phyloP scores from a whole-genome alignment of 2,113 vertebrate genomes.

The Cephalopterus ornatus region DNA sequence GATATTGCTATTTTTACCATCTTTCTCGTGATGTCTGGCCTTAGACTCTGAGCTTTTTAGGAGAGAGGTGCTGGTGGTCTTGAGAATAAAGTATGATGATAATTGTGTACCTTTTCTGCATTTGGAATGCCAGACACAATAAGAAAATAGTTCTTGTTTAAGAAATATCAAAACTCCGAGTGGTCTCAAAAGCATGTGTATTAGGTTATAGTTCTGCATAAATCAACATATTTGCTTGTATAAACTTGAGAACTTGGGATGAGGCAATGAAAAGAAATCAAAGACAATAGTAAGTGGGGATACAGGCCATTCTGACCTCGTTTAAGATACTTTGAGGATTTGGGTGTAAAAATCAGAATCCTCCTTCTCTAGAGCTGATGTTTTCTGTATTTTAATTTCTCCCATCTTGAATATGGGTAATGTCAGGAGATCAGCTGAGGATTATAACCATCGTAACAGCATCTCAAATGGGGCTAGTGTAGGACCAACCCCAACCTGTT shows the following conservation, averaged over 20 bases:
- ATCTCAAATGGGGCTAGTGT: not conserved
- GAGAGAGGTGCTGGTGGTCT: not conserved
- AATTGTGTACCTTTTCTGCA: not conserved
- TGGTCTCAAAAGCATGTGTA: not conserved
- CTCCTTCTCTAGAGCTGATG: not conserved
- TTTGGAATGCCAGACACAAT: fast-evolving
- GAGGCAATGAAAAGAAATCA: not conserved
- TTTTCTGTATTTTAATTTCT: not conserved
- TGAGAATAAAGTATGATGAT: not conserved
- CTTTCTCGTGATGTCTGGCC: not conserved
- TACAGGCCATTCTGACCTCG: not conserved
- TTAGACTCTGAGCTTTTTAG: not conserved
- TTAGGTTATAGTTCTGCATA: not conserved
- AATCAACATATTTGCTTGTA: not conserved
- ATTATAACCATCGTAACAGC: not conserved
- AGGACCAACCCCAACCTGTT: not conserved
- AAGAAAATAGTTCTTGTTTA: not conserved
- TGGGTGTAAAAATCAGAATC: not conserved
- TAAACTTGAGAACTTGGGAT: not conserved
- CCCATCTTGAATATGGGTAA: not conserved
- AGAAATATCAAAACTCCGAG: not conserved
- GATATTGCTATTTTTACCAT: not conserved
- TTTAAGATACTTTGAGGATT: not conserved
- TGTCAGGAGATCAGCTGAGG: not conserved
- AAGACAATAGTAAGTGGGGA: not conserved